phyloP scores from a whole-genome alignment of 2,888 invertebrate genomes.

The Cantharis rustica region DNA sequence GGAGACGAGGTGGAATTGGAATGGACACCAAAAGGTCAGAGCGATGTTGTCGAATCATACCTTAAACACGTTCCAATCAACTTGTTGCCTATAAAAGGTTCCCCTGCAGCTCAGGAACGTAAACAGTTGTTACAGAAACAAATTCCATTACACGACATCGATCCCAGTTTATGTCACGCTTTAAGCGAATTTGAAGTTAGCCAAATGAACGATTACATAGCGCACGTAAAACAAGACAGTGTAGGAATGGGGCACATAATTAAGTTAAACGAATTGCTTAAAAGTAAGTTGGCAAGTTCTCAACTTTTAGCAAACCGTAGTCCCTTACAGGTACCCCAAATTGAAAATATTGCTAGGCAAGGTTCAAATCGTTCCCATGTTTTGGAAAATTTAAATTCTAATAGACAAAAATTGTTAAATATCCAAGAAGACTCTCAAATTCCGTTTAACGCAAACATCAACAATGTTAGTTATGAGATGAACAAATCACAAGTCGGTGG shows the following conservation, averaged over 20 bases:
- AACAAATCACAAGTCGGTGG: background rate
- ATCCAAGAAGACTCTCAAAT: background rate
- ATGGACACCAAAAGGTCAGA: constrained; percentile 54
- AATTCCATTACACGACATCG: constrained; percentile 83
- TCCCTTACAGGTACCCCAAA: constrained; percentile 43
- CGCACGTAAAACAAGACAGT: constrained; percentile 51
- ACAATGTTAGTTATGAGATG: background rate
- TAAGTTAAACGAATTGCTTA: constrained; percentile 37
- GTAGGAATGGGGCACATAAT: constrained; percentile 53
- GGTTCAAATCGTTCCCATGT: constrained; percentile 35
- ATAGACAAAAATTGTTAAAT: background rate
- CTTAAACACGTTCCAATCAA: constrained; percentile 66
- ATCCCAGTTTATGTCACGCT: constrained; percentile 64
- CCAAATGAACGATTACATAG: constrained; percentile 54
- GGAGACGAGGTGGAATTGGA: constrained; percentile 54
- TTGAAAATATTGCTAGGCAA: constrained; percentile 47
- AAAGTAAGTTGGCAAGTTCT: constrained; percentile 31
- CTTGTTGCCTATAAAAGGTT: constrained; percentile 80
- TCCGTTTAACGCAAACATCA: background rate
- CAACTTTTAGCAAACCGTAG: constrained; percentile 42
- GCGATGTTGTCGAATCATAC: constrained; percentile 52
- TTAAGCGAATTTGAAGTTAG: constrained; percentile 55
- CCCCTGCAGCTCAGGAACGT: constrained; percentile 76
- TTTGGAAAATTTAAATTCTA: constrained; percentile 4
- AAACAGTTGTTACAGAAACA: constrained; percentile 84